Evolutionary conservation across 2,797 vertebrate genomes (phyloP).

Genomic region (Cetoscarus ocellatus): DNA sequence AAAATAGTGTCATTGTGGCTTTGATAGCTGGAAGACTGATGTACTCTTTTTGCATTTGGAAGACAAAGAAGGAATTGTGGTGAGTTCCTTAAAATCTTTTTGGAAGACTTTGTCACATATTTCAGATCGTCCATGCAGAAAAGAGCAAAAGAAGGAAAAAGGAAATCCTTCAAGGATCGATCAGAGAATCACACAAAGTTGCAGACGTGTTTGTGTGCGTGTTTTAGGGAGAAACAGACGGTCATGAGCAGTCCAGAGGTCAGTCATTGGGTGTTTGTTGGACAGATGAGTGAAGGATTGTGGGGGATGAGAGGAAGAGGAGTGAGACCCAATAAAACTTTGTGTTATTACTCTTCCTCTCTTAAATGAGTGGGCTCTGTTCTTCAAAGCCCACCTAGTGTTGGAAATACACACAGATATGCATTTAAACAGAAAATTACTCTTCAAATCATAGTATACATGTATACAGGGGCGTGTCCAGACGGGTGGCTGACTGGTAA

Average conservation of each 20-base stretch:
- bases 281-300: conserved; percentile 39
- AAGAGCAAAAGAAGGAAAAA: conserved; percentile 32
- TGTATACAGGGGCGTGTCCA: too few relatives aligned
- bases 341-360: neutral
- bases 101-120: conserved; percentile 82
- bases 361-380: conserved; percentile 29
- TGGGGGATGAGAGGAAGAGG: conserved; percentile 23
- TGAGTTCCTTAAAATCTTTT: conserved; percentile 72
- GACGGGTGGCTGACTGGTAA: too few relatives aligned
- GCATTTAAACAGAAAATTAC: conserved; percentile 51
- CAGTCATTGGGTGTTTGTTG: conserved; percentile 40
- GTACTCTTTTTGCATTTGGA: conserved; percentile 82
- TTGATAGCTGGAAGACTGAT: conserved; percentile 86
- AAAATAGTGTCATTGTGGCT: conserved; percentile 87
- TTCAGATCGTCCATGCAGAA: conserved; percentile 79
- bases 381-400: conserved; percentile 21
- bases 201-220: conserved; percentile 28
- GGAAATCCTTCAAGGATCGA: conserved; percentile 43
- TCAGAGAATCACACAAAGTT: conserved; percentile 58
- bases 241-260: conserved; percentile 64
- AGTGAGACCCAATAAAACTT: conserved; percentile 8
- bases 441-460: conserved; percentile 37
- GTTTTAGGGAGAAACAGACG: conserved; percentile 39
- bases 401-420: conserved; percentile 31
- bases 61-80: conserved; percentile 71